Conservation (phyloP, 2,888 invertebrate species). For the Eristalis intricaria region DNA sequence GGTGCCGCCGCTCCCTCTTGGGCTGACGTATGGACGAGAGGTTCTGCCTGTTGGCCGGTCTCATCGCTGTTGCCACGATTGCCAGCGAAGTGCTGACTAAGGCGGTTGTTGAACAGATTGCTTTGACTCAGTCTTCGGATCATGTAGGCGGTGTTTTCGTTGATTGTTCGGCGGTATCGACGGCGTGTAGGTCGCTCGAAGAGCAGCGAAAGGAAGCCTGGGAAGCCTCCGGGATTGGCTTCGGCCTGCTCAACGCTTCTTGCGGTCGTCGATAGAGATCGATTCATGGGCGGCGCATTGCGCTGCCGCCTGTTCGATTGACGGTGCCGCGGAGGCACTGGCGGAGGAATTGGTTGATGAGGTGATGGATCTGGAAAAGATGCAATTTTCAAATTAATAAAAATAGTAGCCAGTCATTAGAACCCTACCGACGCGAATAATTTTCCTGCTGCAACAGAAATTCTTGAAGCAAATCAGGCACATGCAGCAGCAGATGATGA, state of each 20-base stretch:
- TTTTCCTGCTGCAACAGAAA: slow-evolving; percentile 73
- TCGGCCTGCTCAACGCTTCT: slow-evolving; percentile 13
- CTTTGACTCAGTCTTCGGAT: slow-evolving; percentile 80
- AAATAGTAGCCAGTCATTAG: background rate
- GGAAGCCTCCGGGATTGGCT: slow-evolving; percentile 71
- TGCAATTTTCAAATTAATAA: background rate
- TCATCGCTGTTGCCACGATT: slow-evolving; percentile 7
- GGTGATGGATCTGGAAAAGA: background rate
- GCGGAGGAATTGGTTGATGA: slow-evolving; percentile 62
- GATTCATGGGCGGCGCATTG: slow-evolving; percentile 39
- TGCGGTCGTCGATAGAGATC: slow-evolving; percentile 55
- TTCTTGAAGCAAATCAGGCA: slow-evolving; percentile 76
- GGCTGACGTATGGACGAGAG: slow-evolving; percentile 39
- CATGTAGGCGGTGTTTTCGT: slow-evolving; percentile 79
- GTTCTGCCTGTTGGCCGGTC: slow-evolving; percentile 45
- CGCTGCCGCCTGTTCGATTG: slow-evolving; percentile 31
- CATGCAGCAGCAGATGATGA: slow-evolving; percentile 75
- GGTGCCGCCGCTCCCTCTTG: background rate
- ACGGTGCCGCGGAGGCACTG: slow-evolving; percentile 63
- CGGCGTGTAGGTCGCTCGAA: slow-evolving; percentile 79
- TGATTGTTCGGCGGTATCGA: slow-evolving; percentile 79
- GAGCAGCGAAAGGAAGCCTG: slow-evolving; percentile 77
- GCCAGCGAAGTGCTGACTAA: slow-evolving; percentile 73
- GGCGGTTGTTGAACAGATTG: slow-evolving; percentile 78
- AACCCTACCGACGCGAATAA: slow-evolving; percentile 62